Evolutionary conservation across 2,888 invertebrate genomes (phyloP).

Genomic region (Gastrophysa polygoni): DNA sequence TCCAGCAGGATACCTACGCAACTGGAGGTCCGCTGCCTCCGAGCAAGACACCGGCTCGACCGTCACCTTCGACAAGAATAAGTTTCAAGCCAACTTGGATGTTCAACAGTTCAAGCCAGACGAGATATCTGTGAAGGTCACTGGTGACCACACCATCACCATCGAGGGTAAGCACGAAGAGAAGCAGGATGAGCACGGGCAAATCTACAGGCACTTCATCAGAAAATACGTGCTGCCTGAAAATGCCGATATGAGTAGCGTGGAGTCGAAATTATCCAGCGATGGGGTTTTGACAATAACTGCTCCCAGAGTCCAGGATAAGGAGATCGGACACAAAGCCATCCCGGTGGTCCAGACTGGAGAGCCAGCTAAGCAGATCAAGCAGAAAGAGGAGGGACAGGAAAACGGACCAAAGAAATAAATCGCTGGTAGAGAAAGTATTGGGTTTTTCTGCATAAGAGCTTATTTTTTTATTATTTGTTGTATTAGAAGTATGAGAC

Average conservation of each 20-base stretch:
- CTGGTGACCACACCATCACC: conserved; percentile 23
- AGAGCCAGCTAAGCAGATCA: conserved; percentile 15
- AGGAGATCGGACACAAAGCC: conserved; percentile 12
- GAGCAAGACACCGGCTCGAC: conserved; percentile 17
- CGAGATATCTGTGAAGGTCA: conserved; percentile 28
- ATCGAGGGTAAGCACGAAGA: conserved; percentile 32
- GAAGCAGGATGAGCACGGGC: conserved; percentile 30
- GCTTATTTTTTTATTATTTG: neutral
- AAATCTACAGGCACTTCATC: conserved; percentile 29
- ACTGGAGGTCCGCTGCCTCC: conserved; percentile 29
- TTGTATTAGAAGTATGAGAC: neutral
- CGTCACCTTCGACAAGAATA: conserved; percentile 26
- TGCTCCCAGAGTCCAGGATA: conserved; percentile 21
- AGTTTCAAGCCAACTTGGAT: conserved; percentile 31
- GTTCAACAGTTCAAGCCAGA: conserved; percentile 34
- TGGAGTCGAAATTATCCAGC: conserved; percentile 28
- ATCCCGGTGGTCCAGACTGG: conserved; percentile 27
- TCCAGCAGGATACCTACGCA: conserved; percentile 29
- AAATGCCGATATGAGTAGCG: conserved; percentile 19
- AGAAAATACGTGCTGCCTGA: conserved; percentile 28
- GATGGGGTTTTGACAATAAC: conserved; percentile 27
- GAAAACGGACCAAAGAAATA: neutral
- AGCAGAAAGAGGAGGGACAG: neutral
- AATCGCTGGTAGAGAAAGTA: neutral
- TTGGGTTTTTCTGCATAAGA: neutral